These are phyloP conservation scores for Megatriorchis doriae DNA, from an alignment of 2,113 vertebrate species.

Conservation along the genomic window DNA sequence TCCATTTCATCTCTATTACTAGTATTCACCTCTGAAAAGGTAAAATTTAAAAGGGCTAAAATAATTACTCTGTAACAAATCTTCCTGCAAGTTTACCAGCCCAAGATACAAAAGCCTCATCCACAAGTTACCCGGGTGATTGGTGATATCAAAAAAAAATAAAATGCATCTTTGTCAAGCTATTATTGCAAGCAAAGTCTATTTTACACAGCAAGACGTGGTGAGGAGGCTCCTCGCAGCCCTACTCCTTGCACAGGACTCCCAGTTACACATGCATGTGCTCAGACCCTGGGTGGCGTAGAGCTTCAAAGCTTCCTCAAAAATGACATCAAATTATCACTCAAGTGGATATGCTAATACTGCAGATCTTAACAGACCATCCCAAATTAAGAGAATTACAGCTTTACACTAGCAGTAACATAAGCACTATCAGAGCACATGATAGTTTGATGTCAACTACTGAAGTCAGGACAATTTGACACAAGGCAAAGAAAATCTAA, in stretches of 20 bases:
- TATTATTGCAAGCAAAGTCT: not conserved
- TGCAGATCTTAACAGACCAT: not conserved
- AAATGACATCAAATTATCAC: not conserved
- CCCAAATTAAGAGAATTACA: not conserved
- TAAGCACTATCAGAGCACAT: not conserved
- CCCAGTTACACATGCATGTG: accelerated
- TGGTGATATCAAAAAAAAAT: not conserved
- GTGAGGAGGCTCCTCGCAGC: not conserved
- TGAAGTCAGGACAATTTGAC: not conserved
- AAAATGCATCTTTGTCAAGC: not conserved
- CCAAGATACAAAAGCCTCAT: not conserved
- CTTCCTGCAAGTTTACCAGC: not conserved
- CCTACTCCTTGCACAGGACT: not conserved
- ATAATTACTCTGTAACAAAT: not conserved
- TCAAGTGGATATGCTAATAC: not conserved
- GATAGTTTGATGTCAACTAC: not conserved
- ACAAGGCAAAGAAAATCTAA: not conserved
- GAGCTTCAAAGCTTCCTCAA: not conserved
- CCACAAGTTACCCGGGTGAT: not conserved
- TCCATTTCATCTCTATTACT: not conserved
- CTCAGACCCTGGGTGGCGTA: not conserved
- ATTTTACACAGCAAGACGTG: not conserved
- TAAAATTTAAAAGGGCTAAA: not conserved
- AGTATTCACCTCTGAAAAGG: not conserved
- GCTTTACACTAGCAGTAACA: not conserved